Evolutionary conservation across 2,888 invertebrate species (phyloP), one percentile per base, ranked within the genome.

Genomic region (Stegana nigrithorax): DNA sequence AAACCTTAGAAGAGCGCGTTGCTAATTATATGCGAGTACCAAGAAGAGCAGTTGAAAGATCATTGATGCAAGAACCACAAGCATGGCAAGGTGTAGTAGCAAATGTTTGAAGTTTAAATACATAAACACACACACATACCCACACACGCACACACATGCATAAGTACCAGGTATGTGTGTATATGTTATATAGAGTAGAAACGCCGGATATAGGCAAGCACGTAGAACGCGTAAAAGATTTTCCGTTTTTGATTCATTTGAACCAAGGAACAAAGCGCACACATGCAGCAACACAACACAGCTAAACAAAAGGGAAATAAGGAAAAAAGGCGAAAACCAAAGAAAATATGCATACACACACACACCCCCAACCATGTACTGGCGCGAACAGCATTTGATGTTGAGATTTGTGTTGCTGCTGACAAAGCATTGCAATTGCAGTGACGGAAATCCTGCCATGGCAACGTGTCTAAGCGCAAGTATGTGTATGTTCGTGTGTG

Each of bases 371-470:
- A n/a, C n/a, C n/a, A n/a, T n/a, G n/a, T n/a, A n/a, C n/a, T n/a
- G n/a, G n/a, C n/a, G n/a, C n/a, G n/a, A n/a, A 17, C 42, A 42
- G n/a, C 14, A 42, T 77, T 72, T 77, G 77, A 75, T 75, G 72
- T 71, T 73, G 72, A 75, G 78, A 75, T 75, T n/a, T n/a, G n/a
- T n/a, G n/a, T n/a, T 75, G 75, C 71, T 73, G 75, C 78, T 75
- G 75, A 78, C 75, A 75, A 75, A 73, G 75, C 73, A 70, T 50
- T 71, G 71, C 71, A 75, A 75, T 77, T 75, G 75, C 77, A 76
- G 66, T 66, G 59, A 66, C 69, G 67, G 39, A 25, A 29, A 25
- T n/a, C 36, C 6, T 32, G 42, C 61, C 19, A 44, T 2, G 47
- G 39, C 42, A 42, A 58, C n/a, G 44, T n/a, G n/a, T n/a, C n/a